These are phyloP conservation scores for Yponomeuta malinellus DNA, from an alignment of 2,888 invertebrate species.

Conservation along the genomic window DNA sequence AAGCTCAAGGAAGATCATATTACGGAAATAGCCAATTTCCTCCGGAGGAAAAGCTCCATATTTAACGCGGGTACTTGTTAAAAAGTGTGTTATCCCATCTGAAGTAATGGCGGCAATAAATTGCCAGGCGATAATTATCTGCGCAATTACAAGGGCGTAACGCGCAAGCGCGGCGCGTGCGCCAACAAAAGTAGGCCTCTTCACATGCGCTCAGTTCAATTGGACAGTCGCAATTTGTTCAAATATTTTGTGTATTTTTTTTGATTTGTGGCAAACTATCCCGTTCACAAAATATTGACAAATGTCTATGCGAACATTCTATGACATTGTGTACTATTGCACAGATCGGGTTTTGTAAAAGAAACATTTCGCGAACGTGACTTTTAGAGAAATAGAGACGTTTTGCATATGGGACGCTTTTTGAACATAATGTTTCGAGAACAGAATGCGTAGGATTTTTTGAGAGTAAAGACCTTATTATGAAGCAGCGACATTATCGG, in stretches of 20 bases:
- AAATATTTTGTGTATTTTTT: neutral
- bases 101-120: constrained; percentile 31
- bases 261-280: no score
- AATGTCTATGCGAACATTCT: no score
- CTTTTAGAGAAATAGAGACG: no score
- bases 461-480: no score
- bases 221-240: neutral
- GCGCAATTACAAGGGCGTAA: constrained; percentile 36
- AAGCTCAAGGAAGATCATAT: neutral
- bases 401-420: no score
- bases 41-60: neutral
- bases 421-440: no score
- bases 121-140: constrained; percentile 33
- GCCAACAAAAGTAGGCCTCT: neutral
- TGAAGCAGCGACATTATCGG: no score
- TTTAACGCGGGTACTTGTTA: neutral
- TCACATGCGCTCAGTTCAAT: neutral
- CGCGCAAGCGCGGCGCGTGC: constrained; percentile 24
- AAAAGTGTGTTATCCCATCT: constrained; percentile 7
- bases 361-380: no score
- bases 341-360: no score
- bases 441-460: no score
- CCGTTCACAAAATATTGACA: no score
- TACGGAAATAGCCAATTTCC: constrained; percentile 1
- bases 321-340: no score